A percentile compares a stretch with the other conserved stretches of the same genome.
Conservation (phyloP, 35 echinoderm and acorn worm species). For the Apostichopus californicus region DNA sequence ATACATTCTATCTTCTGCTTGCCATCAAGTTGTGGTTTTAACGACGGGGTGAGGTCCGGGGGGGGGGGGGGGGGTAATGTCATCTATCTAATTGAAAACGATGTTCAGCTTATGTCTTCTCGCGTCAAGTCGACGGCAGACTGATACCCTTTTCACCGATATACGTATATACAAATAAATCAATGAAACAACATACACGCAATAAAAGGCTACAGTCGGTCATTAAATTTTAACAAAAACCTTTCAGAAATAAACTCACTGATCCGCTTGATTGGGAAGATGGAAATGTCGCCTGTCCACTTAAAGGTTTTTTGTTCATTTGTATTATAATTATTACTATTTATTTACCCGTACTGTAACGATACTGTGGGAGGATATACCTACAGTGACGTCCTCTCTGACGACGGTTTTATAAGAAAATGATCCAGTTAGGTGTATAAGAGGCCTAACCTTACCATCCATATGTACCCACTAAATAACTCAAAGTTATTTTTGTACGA, state of each 20-base stretch:
- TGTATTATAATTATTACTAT: neutral
- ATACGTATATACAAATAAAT: conserved; percentile 1
- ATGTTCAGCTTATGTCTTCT: too few relatives aligned
- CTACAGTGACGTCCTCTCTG: neutral
- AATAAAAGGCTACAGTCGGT: neutral
- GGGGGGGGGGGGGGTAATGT: too few relatives aligned
- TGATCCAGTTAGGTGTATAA: neutral
- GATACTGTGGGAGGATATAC: neutral
- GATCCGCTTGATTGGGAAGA: neutral
- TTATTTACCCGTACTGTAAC: too few relatives aligned
- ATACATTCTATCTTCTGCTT: too few relatives aligned
- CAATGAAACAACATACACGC: neutral
- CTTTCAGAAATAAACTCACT: neutral
- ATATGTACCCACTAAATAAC: too few relatives aligned
- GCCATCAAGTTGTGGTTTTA: too few relatives aligned
- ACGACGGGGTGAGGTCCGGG: too few relatives aligned
- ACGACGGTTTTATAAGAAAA: neutral
- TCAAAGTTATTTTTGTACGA: too few relatives aligned
- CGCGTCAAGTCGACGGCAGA: too few relatives aligned
- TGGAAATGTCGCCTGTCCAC: neutral
- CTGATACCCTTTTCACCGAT: neutral
- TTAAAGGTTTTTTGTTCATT: neutral
- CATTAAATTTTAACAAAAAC: neutral
- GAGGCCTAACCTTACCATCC: neutral
- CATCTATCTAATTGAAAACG: too few relatives aligned